A percentile compares a stretch with the other conserved stretches of the same genome.
phyloP scores from a whole-genome alignment of 2,113 vertebrate species.

The Xenopus laevis region DNA sequence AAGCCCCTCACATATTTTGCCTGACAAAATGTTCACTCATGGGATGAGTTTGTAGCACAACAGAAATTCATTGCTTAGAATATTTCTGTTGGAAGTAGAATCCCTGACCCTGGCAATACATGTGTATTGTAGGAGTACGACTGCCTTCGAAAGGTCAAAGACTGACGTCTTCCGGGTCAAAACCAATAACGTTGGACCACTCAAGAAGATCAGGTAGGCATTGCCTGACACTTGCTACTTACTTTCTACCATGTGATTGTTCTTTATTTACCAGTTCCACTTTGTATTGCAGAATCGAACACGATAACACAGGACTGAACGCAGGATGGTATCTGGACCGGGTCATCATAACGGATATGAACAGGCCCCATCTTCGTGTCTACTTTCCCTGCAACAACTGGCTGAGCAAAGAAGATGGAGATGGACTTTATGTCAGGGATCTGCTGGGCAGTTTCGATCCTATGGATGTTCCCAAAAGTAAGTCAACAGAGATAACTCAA shows the following conservation, averaged over 20 bases:
- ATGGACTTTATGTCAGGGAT: constrained; percentile 86
- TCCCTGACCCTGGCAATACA: neutral
- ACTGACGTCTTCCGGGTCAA: constrained; percentile 90
- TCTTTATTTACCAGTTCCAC: neutral
- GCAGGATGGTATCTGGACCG: constrained; percentile 91
- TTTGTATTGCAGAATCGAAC: constrained; percentile 78
- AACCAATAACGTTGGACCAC: constrained; percentile 91
- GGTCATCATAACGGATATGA: constrained; percentile 90
- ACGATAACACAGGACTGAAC: constrained; percentile 89
- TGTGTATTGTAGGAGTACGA: constrained; percentile 79
- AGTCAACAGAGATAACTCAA: constrained; percentile 28
- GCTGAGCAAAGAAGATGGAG: constrained; percentile 89
- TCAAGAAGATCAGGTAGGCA: constrained; percentile 89
- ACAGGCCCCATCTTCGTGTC: constrained; percentile 87
- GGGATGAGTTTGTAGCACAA: too few species aligned
- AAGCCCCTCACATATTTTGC: too few species aligned
- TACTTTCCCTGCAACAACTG: constrained; percentile 93
- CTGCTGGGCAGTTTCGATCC: constrained; percentile 87
- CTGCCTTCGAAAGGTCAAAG: constrained; percentile 92
- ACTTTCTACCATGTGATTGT: neutral
- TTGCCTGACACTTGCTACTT: neutral
- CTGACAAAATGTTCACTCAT: too few species aligned
- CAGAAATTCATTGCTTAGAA: too few species aligned
- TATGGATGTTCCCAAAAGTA: constrained; percentile 93
- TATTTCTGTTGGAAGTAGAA: too few species aligned